Evolutionary conservation across 2,797 vertebrate genomes (phyloP).

Genomic region (Dendrocincla tyrannina): DNA sequence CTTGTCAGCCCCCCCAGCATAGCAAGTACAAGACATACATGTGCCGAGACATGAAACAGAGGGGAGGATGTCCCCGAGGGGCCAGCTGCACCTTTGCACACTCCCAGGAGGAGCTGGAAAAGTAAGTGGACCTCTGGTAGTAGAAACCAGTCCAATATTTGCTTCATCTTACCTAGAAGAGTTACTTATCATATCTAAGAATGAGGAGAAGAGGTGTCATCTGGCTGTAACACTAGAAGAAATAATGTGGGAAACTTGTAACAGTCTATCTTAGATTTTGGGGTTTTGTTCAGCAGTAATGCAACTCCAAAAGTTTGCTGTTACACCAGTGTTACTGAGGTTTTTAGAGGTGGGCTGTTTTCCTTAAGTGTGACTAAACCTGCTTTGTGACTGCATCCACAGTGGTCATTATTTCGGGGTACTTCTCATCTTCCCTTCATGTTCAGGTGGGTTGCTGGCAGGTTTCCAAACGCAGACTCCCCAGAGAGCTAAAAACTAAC

Average conservation of each 20-base stretch:
- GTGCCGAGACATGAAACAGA: constrained; percentile 99
- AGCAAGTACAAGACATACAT: constrained; percentile 99
- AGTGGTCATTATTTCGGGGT: not conserved
- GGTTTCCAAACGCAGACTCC: not conserved
- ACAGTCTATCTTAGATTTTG: not conserved
- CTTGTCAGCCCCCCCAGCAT: constrained; percentile 91
- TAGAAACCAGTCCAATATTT: not conserved
- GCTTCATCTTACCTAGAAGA: not conserved
- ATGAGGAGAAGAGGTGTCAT: not conserved
- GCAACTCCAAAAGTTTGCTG: not conserved
- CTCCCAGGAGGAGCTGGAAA: constrained; percentile 98
- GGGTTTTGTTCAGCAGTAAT: not conserved
- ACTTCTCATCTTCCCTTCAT: not conserved
- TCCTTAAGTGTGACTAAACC: not conserved
- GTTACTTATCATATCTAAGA: not conserved
- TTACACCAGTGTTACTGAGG: not conserved
- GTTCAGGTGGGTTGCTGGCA: not conserved
- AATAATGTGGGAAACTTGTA: not conserved
- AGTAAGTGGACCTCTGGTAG: constrained; percentile 78
- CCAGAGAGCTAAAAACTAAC: not conserved
- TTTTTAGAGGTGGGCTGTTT: not conserved
- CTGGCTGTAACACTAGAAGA: not conserved
- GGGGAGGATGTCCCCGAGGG: constrained; percentile 96
- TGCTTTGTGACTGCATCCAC: not conserved
- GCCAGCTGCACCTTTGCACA: constrained; percentile 99